These are phyloP conservation scores for Tragelaphus strepsiceros DNA, from an alignment of 2,113 vertebrate species.

Conservation along the genomic window DNA sequence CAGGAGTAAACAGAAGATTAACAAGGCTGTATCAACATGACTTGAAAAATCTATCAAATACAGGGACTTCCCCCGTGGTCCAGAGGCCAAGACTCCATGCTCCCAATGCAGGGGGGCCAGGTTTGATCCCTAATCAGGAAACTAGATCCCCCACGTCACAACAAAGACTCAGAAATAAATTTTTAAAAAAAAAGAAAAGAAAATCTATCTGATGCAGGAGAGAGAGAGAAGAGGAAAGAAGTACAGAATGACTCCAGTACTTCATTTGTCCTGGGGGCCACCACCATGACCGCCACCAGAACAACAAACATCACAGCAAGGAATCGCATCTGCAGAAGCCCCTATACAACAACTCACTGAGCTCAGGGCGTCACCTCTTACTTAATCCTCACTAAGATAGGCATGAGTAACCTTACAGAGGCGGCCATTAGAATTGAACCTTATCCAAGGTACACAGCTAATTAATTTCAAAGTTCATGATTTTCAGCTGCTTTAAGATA, in stretches of 20 bases:
- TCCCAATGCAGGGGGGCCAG: background rate
- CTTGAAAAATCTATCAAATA: background rate
- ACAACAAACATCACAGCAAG: background rate
- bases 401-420: background rate
- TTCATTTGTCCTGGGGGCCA: background rate
- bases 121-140: no score
- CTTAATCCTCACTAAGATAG: background rate
- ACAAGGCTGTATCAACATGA: background rate
- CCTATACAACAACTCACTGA: no score
- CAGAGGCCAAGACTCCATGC: background rate
- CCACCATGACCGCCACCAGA: background rate
- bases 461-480: background rate
- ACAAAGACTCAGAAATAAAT: no score
- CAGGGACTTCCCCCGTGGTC: background rate
- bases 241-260: background rate
- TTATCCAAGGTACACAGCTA: background rate
- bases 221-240: background rate
- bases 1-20: background rate
- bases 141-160: no score
- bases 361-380: background rate
- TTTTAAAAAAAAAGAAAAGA: background rate
- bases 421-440: background rate
- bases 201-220: background rate
- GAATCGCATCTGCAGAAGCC: background rate
- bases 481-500: background rate